Conservation (phyloP, 2,888 invertebrate genomes). For the Cylloceria caligata region DNA sequence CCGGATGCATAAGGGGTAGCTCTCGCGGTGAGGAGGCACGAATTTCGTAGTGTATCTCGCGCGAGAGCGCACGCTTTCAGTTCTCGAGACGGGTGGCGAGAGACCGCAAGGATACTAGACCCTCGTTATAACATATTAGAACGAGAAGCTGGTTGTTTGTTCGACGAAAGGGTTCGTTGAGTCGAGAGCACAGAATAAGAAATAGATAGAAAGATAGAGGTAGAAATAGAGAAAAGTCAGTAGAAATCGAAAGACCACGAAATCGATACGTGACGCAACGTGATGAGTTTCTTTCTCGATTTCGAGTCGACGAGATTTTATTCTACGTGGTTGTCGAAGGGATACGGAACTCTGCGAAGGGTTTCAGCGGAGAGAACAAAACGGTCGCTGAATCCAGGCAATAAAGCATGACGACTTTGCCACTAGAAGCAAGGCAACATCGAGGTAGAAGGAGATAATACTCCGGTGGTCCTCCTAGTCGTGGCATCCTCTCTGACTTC, state of each 20-base stretch:
- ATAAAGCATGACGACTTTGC: slow-evolving; percentile 59
- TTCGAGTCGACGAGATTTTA: slow-evolving; percentile 35
- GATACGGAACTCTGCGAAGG: slow-evolving; percentile 3
- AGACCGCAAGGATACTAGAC: slow-evolving; percentile 57
- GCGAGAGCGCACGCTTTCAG: slow-evolving; percentile 43
- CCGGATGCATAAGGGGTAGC: slow-evolving; percentile 58
- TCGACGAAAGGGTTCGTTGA: slow-evolving; percentile 47
- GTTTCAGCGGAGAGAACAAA: slow-evolving; percentile 29
- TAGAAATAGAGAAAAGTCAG: neutral
- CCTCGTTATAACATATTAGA: slow-evolving; percentile 72
- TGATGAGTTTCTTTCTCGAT: slow-evolving; percentile 13
- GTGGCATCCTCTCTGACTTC: slow-evolving; percentile 44
- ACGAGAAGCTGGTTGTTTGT: slow-evolving; percentile 61
- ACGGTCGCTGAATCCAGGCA: slow-evolving; percentile 43
- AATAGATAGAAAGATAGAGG: slow-evolving; percentile 43
- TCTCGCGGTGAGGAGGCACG: slow-evolving; percentile 62
- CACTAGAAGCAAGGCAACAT: slow-evolving; percentile 35
- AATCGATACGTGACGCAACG: slow-evolving; percentile 29
- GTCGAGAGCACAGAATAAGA: slow-evolving; percentile 64
- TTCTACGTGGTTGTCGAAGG: slow-evolving; percentile 24
- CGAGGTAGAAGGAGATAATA: slow-evolving; percentile 45
- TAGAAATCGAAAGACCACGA: slow-evolving; percentile 28
- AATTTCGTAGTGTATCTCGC: slow-evolving; percentile 69
- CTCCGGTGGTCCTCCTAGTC: slow-evolving; percentile 28
- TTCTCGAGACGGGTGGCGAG: slow-evolving; percentile 40